These are phyloP conservation scores for Pollenia griseotomentosa DNA, from an alignment of 2,888 invertebrate species.

Conservation along the genomic window DNA sequence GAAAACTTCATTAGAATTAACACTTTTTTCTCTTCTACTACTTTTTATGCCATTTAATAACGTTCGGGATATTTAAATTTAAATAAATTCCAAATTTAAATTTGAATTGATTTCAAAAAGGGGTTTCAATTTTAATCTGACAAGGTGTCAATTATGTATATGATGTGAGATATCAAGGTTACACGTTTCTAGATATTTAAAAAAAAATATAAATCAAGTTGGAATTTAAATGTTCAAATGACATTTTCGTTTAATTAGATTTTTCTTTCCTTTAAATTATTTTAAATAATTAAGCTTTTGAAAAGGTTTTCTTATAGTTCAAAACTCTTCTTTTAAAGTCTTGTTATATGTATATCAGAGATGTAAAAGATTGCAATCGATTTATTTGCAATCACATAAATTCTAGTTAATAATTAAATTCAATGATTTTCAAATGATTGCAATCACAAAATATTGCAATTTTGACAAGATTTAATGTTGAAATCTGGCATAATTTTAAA, in stretches of 20 bases:
- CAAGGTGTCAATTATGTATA: constrained; percentile 62
- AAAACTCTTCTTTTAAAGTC: too few relatives aligned
- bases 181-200: not conserved
- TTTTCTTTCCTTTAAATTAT: constrained; percentile 1
- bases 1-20: constrained; percentile 22
- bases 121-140: constrained; percentile 58
- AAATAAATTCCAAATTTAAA: constrained; percentile 2
- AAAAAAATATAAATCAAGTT: constrained; percentile 42
- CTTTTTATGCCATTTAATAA: constrained; percentile 32
- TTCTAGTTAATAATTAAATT: too few relatives aligned
- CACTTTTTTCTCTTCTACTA: constrained; percentile 37
- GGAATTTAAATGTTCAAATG: constrained; percentile 8
- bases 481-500: too few relatives aligned
- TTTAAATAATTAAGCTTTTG: too few relatives aligned
- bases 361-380: too few relatives aligned
- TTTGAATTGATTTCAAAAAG: constrained; percentile 30
- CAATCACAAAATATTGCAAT: too few relatives aligned
- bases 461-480: too few relatives aligned
- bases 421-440: too few relatives aligned
- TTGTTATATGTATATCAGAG: too few relatives aligned
- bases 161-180: constrained; percentile 59
- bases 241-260: constrained; percentile 3
- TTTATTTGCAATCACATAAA: too few relatives aligned
- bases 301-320: too few relatives aligned
- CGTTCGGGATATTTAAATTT: constrained; percentile 20